Percentiles rank a stretch among this genome's conserved stretches.
Evolutionary conservation across 2,797 vertebrate genomes (phyloP).

Genomic region (Enteromius trimaculatus): DNA sequence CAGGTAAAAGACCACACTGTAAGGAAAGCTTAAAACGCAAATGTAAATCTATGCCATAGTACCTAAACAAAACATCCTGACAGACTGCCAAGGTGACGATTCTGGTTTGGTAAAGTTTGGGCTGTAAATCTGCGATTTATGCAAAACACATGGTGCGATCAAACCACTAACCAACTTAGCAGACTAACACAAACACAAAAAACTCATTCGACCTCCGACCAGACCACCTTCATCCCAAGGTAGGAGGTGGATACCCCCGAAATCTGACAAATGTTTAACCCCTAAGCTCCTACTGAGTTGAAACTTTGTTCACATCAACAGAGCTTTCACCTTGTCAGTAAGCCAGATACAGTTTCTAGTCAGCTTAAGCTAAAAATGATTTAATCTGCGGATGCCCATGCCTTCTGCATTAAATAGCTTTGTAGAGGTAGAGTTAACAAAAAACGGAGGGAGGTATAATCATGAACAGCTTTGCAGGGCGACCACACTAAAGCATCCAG

Average conservation of each 20-base stretch:
- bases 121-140: slow-evolving; percentile 31
- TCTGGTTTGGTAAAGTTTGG: slow-evolving; percentile 12
- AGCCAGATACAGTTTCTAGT: slow-evolving; percentile 44
- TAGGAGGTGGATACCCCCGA: not conserved
- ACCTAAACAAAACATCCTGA: slow-evolving; percentile 7
- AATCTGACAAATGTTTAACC: slow-evolving; percentile 28
- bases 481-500: slow-evolving; percentile 65
- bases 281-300: not conserved
- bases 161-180: slow-evolving; percentile 19
- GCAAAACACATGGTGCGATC: not conserved
- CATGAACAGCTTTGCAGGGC: slow-evolving; percentile 58
- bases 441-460: slow-evolving; percentile 63
- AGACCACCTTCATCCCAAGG: slow-evolving; percentile 1
- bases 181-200: slow-evolving; percentile 21
- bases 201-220: not conserved
- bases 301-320: not conserved
- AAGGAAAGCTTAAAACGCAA: not conserved
- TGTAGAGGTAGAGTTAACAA: slow-evolving; percentile 58
- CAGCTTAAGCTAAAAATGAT: slow-evolving; percentile 50
- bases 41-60: not conserved
- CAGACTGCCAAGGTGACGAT: not conserved
- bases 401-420: slow-evolving; percentile 44
- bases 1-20: not conserved
- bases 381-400: slow-evolving; percentile 34
- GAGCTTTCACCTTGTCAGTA: slow-evolving; percentile 29